These are phyloP conservation scores for Sandelia bainsii DNA, from an alignment of 2,797 vertebrate species.

Conservation along the genomic window DNA sequence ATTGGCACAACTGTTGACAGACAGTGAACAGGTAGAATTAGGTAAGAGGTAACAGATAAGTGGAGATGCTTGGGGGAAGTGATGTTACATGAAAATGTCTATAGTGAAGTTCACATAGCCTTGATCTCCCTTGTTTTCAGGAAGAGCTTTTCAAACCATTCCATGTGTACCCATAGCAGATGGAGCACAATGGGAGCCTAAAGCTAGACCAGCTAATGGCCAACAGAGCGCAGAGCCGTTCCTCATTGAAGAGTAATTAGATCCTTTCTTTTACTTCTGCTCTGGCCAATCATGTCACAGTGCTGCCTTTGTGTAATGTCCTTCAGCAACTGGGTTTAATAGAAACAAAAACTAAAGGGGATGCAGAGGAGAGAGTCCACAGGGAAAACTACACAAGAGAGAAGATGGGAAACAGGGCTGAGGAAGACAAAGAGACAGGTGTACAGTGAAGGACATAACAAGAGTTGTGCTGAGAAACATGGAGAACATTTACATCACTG, in stretches of 20 bases:
- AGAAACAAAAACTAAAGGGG: conserved; percentile 56
- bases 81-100: conserved; percentile 14
- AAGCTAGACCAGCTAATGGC: conserved; percentile 52
- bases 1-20: conserved; percentile 25
- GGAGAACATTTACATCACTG: conserved; percentile 37
- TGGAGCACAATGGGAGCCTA: conserved; percentile 62
- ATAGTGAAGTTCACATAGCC: conserved; percentile 11
- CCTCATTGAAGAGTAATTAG: conserved; percentile 75
- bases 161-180: conserved; percentile 34
- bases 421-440: conserved; percentile 56
- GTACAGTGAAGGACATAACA: conserved; percentile 36
- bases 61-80: background rate
- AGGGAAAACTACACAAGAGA: conserved; percentile 18
- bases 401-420: conserved; percentile 22
- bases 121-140: conserved; percentile 28
- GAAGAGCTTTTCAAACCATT: conserved; percentile 35
- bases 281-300: conserved; percentile 73
- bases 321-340: conserved; percentile 68
- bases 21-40: background rate
- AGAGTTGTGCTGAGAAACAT: conserved; percentile 5
- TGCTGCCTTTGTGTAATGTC: conserved; percentile 74
- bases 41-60: conserved; percentile 2
- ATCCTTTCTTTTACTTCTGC: conserved; percentile 71
- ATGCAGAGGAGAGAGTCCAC: conserved; percentile 16
- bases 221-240: conserved; percentile 70